Evolutionary conservation across 2,888 invertebrate genomes (phyloP).

Genomic region (Drosophila meridionalis): DNA sequence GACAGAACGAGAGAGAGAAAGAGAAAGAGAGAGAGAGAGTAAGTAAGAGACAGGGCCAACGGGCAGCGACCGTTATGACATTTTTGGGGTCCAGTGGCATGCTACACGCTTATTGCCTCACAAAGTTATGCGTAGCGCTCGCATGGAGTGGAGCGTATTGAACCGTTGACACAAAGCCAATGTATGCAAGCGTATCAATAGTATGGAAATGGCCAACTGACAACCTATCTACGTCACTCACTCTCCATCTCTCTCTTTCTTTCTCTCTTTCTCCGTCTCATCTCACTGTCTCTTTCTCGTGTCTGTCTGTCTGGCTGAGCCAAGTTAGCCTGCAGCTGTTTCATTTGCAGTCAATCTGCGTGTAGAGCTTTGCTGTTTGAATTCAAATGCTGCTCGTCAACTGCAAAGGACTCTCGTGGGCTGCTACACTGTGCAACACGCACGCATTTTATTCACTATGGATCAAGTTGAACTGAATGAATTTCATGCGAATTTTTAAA

Average conservation of each 20-base stretch:
- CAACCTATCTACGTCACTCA: neutral
- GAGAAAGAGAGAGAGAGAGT: neutral
- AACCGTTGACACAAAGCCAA: slow-evolving; percentile 29
- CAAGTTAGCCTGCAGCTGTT: slow-evolving; percentile 20
- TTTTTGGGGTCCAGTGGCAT: slow-evolving; percentile 17
- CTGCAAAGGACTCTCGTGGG: neutral
- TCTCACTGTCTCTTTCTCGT: neutral
- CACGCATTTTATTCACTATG: neutral
- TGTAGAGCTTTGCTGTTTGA: slow-evolving; percentile 6
- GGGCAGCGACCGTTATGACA: slow-evolving; percentile 9
- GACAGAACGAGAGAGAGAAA: neutral
- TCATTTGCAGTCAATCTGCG: slow-evolving; percentile 52
- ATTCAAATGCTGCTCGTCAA: slow-evolving; percentile 17
- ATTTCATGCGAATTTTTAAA: neutral
- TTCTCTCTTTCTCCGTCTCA: neutral
- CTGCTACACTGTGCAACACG: slow-evolving; percentile 11
- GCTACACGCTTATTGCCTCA: slow-evolving; percentile 36
- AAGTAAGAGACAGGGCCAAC: neutral
- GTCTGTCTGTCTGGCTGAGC: neutral
- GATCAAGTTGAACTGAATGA: neutral
- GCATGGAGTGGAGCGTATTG: slow-evolving; percentile 11
- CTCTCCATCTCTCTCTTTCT: neutral
- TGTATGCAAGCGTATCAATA: slow-evolving; percentile 26
- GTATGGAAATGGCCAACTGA: slow-evolving; percentile 9
- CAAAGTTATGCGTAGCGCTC: slow-evolving; percentile 48